phyloP scores from a whole-genome alignment of 2,113 vertebrate species.

The Crotalus tigris region DNA sequence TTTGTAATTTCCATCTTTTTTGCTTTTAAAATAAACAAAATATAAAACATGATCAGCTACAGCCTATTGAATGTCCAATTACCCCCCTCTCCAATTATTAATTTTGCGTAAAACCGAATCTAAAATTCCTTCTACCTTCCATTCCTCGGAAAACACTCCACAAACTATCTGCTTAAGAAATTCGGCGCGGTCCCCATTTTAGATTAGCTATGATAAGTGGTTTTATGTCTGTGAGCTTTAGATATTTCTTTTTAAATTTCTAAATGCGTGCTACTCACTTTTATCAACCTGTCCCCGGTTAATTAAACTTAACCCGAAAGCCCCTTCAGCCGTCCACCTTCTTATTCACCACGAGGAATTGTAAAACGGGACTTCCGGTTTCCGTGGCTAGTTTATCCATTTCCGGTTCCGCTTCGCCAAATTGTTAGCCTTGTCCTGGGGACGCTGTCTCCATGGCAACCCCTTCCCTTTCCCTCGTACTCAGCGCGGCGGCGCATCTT shows the following conservation, averaged over 20 bases:
- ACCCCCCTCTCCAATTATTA: neutral
- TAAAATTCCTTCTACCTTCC: neutral
- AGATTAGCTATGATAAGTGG: neutral
- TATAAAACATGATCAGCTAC: neutral
- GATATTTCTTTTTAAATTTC: neutral
- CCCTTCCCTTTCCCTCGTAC: neutral
- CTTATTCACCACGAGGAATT: neutral
- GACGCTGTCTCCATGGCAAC: slow-evolving; percentile 40
- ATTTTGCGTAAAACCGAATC: neutral
- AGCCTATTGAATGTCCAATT: neutral
- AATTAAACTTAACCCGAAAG: neutral
- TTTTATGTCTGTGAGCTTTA: neutral
- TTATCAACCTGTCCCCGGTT: neutral
- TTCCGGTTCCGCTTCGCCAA: slow-evolving; percentile 30
- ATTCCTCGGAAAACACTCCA: neutral
- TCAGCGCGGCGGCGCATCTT: neutral
- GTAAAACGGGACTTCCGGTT: slow-evolving; percentile 24
- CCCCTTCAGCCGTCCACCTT: neutral
- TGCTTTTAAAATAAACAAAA: neutral
- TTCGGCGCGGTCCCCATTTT: neutral
- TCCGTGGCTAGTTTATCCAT: accelerated
- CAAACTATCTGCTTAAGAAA: neutral
- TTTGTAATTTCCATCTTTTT: neutral
- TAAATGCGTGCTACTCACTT: neutral
- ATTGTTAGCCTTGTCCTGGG: too few species aligned